These are phyloP conservation scores for Corythornis cristatus DNA, from an alignment of 2,113 vertebrate genomes.

Conservation along the genomic window DNA sequence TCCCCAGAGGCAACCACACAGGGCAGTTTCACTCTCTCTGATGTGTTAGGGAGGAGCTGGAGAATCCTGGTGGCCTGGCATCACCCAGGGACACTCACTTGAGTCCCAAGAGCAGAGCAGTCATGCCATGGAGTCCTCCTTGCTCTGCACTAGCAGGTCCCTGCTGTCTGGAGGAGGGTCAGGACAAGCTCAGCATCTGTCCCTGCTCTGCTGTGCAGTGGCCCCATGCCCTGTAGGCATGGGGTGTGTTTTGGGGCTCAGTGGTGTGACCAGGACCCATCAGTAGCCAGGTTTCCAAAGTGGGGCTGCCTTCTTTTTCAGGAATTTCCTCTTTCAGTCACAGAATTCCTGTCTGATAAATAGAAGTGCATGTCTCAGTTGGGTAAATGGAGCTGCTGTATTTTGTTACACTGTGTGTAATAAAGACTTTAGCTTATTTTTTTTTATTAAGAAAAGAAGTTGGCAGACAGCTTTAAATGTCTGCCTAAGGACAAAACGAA, in stretches of 20 bases:
- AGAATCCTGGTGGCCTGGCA: not conserved
- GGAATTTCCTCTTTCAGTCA: not conserved
- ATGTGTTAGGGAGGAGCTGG: not conserved
- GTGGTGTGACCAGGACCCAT: not conserved
- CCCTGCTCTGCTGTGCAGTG: not conserved
- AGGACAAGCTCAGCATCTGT: not conserved
- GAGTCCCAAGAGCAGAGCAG: not conserved
- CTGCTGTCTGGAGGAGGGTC: not conserved
- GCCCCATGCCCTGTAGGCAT: not conserved
- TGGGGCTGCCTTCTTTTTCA: not conserved
- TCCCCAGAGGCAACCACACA: not conserved
- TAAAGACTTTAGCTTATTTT: constrained; percentile 68
- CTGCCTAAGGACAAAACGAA: constrained; percentile 71
- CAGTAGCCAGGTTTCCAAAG: not conserved
- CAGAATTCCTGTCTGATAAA: not conserved
- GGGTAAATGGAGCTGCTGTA: not conserved
- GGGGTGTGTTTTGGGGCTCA: not conserved
- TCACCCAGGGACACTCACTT: not conserved
- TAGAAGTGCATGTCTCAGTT: not conserved
- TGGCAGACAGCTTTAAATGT: constrained; percentile 65
- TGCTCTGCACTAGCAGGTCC: not conserved
- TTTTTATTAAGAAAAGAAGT: constrained; percentile 58
- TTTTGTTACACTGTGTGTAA: constrained; percentile 49
- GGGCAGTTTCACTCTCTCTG: not conserved
- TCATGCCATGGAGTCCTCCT: not conserved